Evolutionary conservation across 2,888 invertebrate genomes (phyloP), one percentile per base, ranked within the genome.

Genomic region (Watsonalla cultraria): DNA sequence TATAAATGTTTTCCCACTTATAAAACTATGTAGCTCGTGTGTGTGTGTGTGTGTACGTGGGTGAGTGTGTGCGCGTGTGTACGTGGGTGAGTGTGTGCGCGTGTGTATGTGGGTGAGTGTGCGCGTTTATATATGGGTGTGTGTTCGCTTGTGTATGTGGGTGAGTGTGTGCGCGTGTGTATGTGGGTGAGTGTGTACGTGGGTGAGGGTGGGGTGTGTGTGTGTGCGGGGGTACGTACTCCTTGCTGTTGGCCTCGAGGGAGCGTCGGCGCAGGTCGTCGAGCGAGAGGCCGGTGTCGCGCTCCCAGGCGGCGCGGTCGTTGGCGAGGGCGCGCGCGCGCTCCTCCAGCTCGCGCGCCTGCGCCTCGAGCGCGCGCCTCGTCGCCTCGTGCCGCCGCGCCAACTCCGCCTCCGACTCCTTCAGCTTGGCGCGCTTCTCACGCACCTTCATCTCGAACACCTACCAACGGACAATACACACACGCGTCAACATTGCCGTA

Each of bases 371-470:
- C 52, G 95, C 92, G 71, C 93, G 93, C 70, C 92, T 90, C 62
- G 93, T 93, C 37, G 92, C 93, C 83, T 98, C 98, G 82, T 98
- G 97, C 68, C 98, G 93, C 80, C 97, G 93, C 78, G 97, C 96
- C 74, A 98, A 89, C 93, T 99, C 98, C 62, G 95, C 92, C 84
- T 99, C 99, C 0, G 98, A 97, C 84, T 99, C 98, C 88, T 97
- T 97, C 70, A 99, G 92, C 85, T 98, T 98, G 75, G 97, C 97
- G 79, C 96, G 96, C 91, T 99, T 98, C 86, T 99, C 99, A 75
- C 95, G 94, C 34, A 96, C 99, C 91, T 99, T 99, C 95, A 97
- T 97, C 84, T 99, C 98, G 86, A 99, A 99, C 63, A 99, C 99
- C 90, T 90, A 42, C 7, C 8, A 5, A 0, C 5, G 11, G 70